Evolutionary conservation across 92 coral and sea anemone genomes (phyloP), one percentile per base, ranked within the genome.

Genomic region (Porites rus): DNA sequence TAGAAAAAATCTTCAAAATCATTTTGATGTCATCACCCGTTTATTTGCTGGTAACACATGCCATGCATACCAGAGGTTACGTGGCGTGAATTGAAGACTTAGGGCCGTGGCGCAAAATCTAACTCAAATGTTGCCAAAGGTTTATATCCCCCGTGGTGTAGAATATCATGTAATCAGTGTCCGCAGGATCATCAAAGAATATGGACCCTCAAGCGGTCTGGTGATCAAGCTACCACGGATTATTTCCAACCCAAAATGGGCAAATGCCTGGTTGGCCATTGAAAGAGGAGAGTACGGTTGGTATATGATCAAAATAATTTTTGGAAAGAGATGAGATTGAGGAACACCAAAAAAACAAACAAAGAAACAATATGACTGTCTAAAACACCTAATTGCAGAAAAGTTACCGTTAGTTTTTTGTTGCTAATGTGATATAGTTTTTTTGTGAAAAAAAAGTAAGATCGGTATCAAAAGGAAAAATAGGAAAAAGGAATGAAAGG

Each of bases 41-140:
- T n/a, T 74, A 9, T 74, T 74, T 18, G 78, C 64, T 20, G 62
- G 78, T n/a, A 75, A 75, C 53, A 50, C 79, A 52, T 75, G 79
- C 79, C 79, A 75, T 46, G 53, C 79, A 10, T 75, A 74, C 78
- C 78, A 46, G 24, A 74, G 19, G 78, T 3, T 74, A 74, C 24
- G 78, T 74, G 64, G 43, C 19, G 19, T 53, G 52, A 51, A 19
- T 74, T 8, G 22, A 51, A n/a, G 43, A 74, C 53, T 51, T 51
- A 52, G 62, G 53, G 31, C 31, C 8, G 73, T 53, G 14, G 31
- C 31, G 31, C 31, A 28, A 28, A 28, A 28, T 28, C 31, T 28
- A 28, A 51, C 31, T 10, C 56, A 28, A 72, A 72, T 74, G 28
- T 31, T 74, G 50, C 78, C 78, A 74, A 74, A 31, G 17, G 46